Evolutionary conservation across 2,797 vertebrate genomes (phyloP), one percentile per base, ranked within the genome.

Genomic region (Macrochelys suwanniensis): DNA sequence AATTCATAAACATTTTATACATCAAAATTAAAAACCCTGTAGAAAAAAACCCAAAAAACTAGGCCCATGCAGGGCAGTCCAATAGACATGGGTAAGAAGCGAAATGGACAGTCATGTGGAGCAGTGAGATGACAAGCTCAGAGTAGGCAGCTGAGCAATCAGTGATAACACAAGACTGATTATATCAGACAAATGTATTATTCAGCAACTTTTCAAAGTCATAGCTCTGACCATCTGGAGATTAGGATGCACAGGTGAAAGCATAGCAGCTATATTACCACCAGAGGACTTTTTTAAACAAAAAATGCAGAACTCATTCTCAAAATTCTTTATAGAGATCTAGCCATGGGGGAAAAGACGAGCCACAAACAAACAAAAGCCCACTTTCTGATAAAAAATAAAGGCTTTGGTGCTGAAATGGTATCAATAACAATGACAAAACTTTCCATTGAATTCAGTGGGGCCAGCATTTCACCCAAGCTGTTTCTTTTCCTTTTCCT

Each of bases 1-100:
- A 90, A 96, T 96, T 94, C 93, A 97, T 96, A 93, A 94, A 95
- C 89, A 89, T 92, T 97, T 96, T 93, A 91, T 84, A 89, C 23
- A 88, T 86, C 71, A 90, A 91, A 94, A 95, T 93, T 92, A 92
- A 97, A 94, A 97, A n/a, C 59, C 77, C 71, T 76, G 83, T 59
- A 88, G 79, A 94, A 51, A 42, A 93, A 87, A n/a, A 33, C 25
- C 5, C 11, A 4, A 50, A 79, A 47, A 79, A 42, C 21, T 17
- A 33, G 74, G 57, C 28, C 80, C 47, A 0, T 11, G 65, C 80
- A 91, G 92, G 76, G 89, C 59, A 85, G 49, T 91, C 89, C 77
- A 91, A 82, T 78, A 95, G 85, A 91, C 17, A 0, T 31, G 71
- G 59, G 25, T 88, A 53, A 68, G 84, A 82, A 82, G 85, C n/a